These are phyloP conservation scores for Acholoe squamosa DNA, from an alignment of 2,888 invertebrate species.

Conservation along the genomic window DNA sequence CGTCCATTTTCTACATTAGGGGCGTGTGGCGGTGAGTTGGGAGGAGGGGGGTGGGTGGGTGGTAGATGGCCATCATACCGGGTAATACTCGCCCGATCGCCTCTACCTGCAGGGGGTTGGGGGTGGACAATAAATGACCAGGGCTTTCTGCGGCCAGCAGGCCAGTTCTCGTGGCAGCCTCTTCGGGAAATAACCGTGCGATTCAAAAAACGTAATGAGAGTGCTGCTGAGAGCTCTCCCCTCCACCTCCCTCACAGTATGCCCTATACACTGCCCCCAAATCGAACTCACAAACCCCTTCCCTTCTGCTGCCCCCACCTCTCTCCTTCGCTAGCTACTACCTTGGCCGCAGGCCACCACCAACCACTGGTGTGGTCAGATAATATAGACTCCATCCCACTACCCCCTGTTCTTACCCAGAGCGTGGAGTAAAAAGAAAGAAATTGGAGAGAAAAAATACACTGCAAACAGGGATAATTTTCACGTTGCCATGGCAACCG, in stretches of 20 bases:
- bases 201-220: conserved; percentile 53
- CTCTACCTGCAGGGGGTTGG: conserved; percentile 22
- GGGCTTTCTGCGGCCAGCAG: conserved; percentile 35
- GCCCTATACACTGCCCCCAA: conserved; percentile 19
- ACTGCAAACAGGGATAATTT: conserved; percentile 59
- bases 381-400: background rate
- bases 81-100: conserved; percentile 37
- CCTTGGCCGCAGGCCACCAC: conserved; percentile 11
- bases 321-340: background rate
- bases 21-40: background rate
- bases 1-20: conserved; percentile 57
- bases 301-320: conserved; percentile 19
- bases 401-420: background rate
- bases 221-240: conserved; percentile 10
- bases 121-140: conserved; percentile 44
- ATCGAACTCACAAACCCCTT: background rate
- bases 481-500: conserved; percentile 58
- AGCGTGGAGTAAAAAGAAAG: background rate
- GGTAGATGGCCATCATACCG: conserved; percentile 17
- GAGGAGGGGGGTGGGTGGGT: background rate
- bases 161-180: background rate
- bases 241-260: background rate
- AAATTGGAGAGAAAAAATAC: conserved; percentile 6
- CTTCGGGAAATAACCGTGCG: conserved; percentile 54
- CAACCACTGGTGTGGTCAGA: conserved; percentile 36